phyloP scores from a whole-genome alignment of 1,140 invertebrate genomes.

The Cyclargus thomasi region DNA sequence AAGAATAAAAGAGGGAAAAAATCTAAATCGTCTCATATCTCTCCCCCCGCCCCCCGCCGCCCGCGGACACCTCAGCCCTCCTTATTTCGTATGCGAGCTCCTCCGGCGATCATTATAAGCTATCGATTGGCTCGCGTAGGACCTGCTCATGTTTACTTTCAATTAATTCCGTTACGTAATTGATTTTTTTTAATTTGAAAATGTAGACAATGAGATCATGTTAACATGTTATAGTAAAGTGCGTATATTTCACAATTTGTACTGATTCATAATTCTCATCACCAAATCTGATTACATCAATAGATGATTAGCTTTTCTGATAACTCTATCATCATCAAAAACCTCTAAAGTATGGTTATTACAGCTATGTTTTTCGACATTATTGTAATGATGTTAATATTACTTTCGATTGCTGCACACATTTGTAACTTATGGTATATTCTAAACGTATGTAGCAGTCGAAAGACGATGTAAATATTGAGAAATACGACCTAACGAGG shows the following conservation, averaged over 20 bases:
- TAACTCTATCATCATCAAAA: too few relatives aligned
- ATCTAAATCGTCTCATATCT: slow-evolving; percentile 75
- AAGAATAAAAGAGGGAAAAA: slow-evolving; percentile 75
- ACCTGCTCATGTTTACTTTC: slow-evolving; percentile 51
- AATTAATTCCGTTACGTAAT: not conserved
- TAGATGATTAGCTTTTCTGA: too few relatives aligned
- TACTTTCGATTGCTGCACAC: too few relatives aligned
- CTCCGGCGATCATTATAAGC: slow-evolving; percentile 73
- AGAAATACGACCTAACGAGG: not conserved
- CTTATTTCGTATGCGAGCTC: slow-evolving; percentile 75
- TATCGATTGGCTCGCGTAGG: slow-evolving; percentile 66
- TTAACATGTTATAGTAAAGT: not conserved
- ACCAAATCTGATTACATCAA: too few relatives aligned
- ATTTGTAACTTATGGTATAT: too few relatives aligned
- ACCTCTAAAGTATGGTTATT: too few relatives aligned
- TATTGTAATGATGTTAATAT: too few relatives aligned
- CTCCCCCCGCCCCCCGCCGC: slow-evolving; percentile 41
- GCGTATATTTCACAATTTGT: not conserved
- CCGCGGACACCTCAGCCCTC: slow-evolving; percentile 68
- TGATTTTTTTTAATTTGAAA: not conserved
- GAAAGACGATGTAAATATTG: slow-evolving; percentile 9
- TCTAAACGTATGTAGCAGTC: too few relatives aligned
- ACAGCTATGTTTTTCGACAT: too few relatives aligned
- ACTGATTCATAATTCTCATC: too few relatives aligned
- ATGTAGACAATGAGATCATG: not conserved